Conservation (phyloP, 2,888 invertebrate species). For the Hypomecis atomaria region DNA sequence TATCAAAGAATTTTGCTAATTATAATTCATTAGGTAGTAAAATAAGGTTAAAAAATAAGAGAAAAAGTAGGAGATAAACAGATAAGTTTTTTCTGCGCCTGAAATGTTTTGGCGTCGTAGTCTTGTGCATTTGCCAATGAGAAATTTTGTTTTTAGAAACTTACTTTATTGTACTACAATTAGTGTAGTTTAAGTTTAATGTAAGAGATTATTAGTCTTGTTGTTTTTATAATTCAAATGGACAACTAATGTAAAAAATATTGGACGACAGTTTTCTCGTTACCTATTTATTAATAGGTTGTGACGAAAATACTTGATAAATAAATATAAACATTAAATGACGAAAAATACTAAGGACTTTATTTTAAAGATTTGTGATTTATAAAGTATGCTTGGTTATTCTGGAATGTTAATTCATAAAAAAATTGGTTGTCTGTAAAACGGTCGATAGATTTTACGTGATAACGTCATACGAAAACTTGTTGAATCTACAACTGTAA, state of each 20-base stretch:
- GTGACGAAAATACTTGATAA: background rate
- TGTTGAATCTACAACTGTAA: too few relatives aligned
- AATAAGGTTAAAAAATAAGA: conserved; percentile 7
- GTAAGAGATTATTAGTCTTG: conserved; percentile 3
- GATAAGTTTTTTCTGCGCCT: too few relatives aligned
- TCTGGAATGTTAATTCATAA: too few relatives aligned
- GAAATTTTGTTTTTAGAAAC: background rate
- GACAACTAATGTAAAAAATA: background rate
- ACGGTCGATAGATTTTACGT: too few relatives aligned
- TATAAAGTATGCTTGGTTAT: too few relatives aligned
- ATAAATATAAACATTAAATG: too few relatives aligned
- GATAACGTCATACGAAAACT: too few relatives aligned
- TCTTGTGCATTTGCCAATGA: too few relatives aligned
- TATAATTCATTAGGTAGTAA: conserved; percentile 14
- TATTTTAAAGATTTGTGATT: too few relatives aligned
- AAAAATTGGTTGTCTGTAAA: too few relatives aligned
- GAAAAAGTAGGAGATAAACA: background rate
- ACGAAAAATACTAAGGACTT: too few relatives aligned
- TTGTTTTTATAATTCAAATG: background rate
- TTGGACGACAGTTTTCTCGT: background rate
- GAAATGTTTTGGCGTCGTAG: too few relatives aligned
- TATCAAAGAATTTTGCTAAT: conserved; percentile 47
- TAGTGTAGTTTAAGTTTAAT: conserved; percentile 1
- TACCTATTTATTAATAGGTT: background rate
- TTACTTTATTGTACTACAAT: conserved; percentile 2